Evolutionary conservation across 1,140 invertebrate genomes (phyloP).

Genomic region (Drosophila ambigua): DNA sequence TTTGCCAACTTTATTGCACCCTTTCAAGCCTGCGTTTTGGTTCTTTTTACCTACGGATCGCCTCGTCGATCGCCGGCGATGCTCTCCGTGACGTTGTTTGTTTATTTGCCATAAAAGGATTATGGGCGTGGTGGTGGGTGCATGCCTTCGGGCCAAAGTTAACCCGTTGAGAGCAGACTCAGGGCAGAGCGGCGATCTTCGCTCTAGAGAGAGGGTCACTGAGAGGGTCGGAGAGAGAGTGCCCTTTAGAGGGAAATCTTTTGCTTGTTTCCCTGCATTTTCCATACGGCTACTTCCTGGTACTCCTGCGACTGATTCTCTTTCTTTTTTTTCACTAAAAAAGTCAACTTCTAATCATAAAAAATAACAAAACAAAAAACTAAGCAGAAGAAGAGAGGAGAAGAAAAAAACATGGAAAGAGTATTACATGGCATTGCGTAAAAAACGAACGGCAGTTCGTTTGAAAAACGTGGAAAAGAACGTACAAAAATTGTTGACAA

Average conservation of each 20-base stretch:
- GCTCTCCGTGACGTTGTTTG: constrained; percentile 67
- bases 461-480: constrained; percentile 35
- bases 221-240: not conserved
- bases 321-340: constrained; percentile 63
- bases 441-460: constrained; percentile 71
- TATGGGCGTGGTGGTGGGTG: constrained; percentile 69
- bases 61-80: constrained; percentile 1
- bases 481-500: constrained; percentile 49
- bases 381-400: not conserved
- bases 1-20: constrained; percentile 74
- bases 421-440: constrained; percentile 71
- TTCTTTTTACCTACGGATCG: constrained; percentile 64
- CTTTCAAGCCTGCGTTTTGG: constrained; percentile 40
- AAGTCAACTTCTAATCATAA: constrained; percentile 72
- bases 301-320: constrained; percentile 22
- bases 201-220: not conserved
- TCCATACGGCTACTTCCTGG: constrained; percentile 36
- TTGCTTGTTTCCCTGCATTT: not conserved
- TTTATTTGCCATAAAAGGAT: constrained; percentile 82
- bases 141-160: constrained; percentile 52
- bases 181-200: not conserved
- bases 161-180: constrained; percentile 56
- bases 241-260: no score
- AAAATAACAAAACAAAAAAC: constrained; percentile 31
- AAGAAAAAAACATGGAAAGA: no score